Percentiles rank a stretch among this genome's conserved stretches.
phyloP scores from a whole-genome alignment of 2,113 vertebrate species.

The Microcebus lehilahytsara region DNA sequence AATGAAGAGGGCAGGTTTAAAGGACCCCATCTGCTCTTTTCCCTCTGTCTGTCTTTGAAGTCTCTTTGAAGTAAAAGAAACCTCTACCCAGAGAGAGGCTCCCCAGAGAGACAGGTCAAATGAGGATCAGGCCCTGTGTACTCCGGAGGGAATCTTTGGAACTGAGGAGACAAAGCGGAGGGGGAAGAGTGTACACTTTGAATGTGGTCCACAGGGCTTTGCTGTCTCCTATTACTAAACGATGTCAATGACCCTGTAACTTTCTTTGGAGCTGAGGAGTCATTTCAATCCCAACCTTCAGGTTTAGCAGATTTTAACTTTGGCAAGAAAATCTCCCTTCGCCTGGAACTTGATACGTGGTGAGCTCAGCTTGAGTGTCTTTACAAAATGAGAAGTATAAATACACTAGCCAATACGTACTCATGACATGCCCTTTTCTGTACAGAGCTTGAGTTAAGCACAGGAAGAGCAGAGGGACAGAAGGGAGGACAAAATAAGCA shows the following conservation, averaged over 20 bases:
- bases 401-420: not conserved
- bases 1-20: not conserved
- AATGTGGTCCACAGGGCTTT: not conserved
- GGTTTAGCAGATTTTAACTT: constrained; percentile 13
- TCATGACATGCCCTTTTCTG: not conserved
- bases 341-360: not conserved
- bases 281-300: not conserved
- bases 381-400: constrained; percentile 2
- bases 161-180: not conserved
- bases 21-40: not conserved
- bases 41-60: constrained; percentile 25
- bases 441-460: not conserved
- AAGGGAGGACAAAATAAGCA: not conserved
- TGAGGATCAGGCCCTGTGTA: not conserved
- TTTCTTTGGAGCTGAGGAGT: constrained; percentile 1
- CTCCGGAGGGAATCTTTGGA: not conserved
- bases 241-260: not conserved
- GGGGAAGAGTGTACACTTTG: not conserved
- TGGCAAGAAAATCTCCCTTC: constrained; percentile 20
- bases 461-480: not conserved
- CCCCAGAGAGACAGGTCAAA: constrained; percentile 25
- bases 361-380: not conserved
- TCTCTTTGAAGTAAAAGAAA: constrained; percentile 62
- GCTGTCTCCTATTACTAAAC: not conserved
- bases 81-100: not conserved